Percentiles rank a stretch among this genome's conserved stretches.
Evolutionary conservation across 2,888 invertebrate genomes (phyloP).

Genomic region (Torymus tubicola): DNA sequence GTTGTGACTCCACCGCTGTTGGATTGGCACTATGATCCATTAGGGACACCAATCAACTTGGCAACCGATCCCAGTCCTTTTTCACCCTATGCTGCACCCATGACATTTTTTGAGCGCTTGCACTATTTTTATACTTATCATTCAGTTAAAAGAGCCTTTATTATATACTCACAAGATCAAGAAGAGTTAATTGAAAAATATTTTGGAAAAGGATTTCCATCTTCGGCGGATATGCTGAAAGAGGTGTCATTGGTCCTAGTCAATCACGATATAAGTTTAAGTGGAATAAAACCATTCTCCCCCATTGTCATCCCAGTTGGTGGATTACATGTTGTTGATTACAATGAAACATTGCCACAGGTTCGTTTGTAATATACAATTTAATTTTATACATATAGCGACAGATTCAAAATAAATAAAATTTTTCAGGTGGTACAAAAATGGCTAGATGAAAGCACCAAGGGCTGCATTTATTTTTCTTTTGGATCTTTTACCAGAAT

Average conservation of each 20-base stretch:
- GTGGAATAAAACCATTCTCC: constrained; percentile 77
- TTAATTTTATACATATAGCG: not conserved
- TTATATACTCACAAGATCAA: not conserved
- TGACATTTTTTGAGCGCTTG: constrained; percentile 36
- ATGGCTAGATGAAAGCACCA: constrained; percentile 69
- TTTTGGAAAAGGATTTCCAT: constrained; percentile 48
- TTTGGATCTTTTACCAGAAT: constrained; percentile 73
- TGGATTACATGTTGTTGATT: constrained; percentile 76
- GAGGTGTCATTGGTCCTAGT: constrained; percentile 75
- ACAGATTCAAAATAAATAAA: not conserved
- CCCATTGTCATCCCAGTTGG: constrained; percentile 79
- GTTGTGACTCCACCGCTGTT: constrained; percentile 60
- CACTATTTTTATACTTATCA: not conserved
- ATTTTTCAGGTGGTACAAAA: constrained; percentile 67
- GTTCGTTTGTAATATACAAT: constrained; percentile 45
- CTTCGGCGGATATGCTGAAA: constrained; percentile 60
- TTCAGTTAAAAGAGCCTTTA: no score
- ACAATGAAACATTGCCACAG: constrained; percentile 26
- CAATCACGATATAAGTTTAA: constrained; percentile 79
- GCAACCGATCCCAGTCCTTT: not conserved
- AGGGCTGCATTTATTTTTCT: constrained; percentile 71
- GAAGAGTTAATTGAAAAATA: constrained; percentile 32
- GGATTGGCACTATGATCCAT: constrained; percentile 61
- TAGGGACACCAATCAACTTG: not conserved
- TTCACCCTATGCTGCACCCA: not conserved